Evolutionary conservation across 1,140 invertebrate genomes (phyloP).

Genomic region (Sitodiplosis mosellana): DNA sequence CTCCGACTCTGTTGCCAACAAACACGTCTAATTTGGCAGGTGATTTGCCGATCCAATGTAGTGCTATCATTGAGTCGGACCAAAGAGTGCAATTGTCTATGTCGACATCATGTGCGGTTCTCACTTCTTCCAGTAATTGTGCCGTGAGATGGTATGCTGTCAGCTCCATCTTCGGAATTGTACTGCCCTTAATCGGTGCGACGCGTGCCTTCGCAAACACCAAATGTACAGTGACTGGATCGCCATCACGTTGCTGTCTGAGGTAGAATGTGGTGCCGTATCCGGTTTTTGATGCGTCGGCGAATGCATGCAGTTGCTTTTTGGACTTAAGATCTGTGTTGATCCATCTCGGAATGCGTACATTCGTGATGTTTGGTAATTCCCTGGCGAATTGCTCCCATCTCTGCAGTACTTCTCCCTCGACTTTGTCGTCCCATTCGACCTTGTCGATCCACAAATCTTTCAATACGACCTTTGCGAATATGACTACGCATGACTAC

Average conservation of each 20-base stretch:
- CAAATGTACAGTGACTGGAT: conserved; percentile 1
- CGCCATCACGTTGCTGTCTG: conserved; percentile 9
- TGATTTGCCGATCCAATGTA: conserved; percentile 16
- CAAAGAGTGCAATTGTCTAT: conserved; percentile 2
- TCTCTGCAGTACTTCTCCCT: neutral
- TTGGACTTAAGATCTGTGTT: neutral
- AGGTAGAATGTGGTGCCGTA: conserved; percentile 13
- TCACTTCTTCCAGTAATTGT: conserved; percentile 7
- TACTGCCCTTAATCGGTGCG: conserved; percentile 6
- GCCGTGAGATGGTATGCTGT: conserved; percentile 8
- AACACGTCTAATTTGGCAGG: conserved; percentile 7
- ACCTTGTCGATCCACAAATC: too few relatives aligned
- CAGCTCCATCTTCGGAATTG: conserved; percentile 12
- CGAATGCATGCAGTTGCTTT: conserved; percentile 14
- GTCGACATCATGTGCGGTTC: neutral
- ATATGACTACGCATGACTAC: too few relatives aligned
- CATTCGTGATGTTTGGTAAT: too few relatives aligned
- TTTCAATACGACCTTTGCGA: too few relatives aligned
- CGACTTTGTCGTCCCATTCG: conserved; percentile 6
- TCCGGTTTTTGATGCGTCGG: conserved; percentile 12
- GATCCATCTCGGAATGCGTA: too few relatives aligned
- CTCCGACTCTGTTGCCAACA: too few relatives aligned
- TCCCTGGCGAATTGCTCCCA: neutral
- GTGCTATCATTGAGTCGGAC: conserved; percentile 19
- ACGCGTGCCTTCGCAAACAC: conserved; percentile 9